phyloP scores from a whole-genome alignment of 1,140 invertebrate species.

The Trichonephila clavata region DNA sequence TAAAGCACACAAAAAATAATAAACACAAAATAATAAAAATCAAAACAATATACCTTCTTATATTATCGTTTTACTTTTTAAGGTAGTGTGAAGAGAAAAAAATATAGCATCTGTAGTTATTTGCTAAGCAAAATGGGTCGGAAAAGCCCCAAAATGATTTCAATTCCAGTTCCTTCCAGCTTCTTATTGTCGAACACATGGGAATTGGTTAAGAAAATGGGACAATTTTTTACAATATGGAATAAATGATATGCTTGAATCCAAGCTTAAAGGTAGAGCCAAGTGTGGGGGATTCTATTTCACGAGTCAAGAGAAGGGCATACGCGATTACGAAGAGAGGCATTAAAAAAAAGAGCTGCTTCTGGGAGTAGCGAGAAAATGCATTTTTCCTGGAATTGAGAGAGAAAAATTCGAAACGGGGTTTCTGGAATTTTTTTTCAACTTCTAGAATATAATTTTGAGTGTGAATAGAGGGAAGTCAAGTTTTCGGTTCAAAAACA shows the following conservation, averaged over 20 bases:
- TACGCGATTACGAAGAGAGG: conserved; percentile 25
- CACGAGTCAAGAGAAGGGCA: neutral
- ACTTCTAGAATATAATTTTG: neutral
- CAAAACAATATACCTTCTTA: no score
- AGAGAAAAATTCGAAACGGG: neutral
- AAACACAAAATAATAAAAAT: no score
- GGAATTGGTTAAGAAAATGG: conserved; percentile 36
- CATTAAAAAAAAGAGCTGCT: conserved; percentile 24
- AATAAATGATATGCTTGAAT: conserved; percentile 62
- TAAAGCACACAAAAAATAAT: no score
- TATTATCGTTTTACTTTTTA: neutral
- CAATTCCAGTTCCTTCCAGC: conserved; percentile 34
- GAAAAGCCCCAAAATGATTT: conserved; percentile 43
- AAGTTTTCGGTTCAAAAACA: neutral
- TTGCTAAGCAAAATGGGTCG: conserved; percentile 36
- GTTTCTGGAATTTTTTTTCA: neutral
- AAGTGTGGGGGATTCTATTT: conserved; percentile 48
- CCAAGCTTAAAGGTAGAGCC: neutral
- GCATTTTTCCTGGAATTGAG: conserved; percentile 3
- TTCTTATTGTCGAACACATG: conserved; percentile 36
- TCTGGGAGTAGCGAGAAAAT: neutral
- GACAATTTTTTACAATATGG: conserved; percentile 59
- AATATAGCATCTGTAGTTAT: neutral
- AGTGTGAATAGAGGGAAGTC: neutral
- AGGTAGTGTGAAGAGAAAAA: neutral